phyloP scores from a whole-genome alignment of 2,113 vertebrate species.

The Gobio gobio region DNA sequence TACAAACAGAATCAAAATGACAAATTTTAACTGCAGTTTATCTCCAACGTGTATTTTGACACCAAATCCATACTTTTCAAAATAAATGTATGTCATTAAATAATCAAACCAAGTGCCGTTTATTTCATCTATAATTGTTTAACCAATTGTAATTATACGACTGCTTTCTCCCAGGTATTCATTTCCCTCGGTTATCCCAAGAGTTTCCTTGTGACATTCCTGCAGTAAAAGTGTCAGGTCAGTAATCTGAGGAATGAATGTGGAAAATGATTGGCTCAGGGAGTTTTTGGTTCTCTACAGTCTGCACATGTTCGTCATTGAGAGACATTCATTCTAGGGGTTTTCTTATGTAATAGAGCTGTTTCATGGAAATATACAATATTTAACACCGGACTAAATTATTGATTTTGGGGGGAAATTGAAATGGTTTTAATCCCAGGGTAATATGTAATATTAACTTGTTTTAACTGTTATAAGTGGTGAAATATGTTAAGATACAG shows the following conservation, averaged over 20 bases:
- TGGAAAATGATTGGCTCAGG: background rate
- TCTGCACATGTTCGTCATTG: background rate
- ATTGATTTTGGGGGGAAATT: background rate
- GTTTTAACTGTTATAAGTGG: background rate
- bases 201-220: background rate
- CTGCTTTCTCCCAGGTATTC: background rate
- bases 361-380: background rate
- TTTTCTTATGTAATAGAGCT: background rate
- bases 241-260: background rate
- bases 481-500: background rate
- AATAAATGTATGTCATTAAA: background rate
- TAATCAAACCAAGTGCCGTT: background rate
- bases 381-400: background rate
- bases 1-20: background rate
- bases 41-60: background rate
- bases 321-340: background rate
- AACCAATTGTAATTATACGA: background rate
- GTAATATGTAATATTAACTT: background rate
- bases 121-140: background rate
- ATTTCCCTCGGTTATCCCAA: background rate
- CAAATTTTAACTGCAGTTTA: background rate
- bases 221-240: constrained; percentile 1
- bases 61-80: background rate
- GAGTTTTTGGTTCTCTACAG: background rate
- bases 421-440: background rate